Evolutionary conservation across 2,113 vertebrate species (phyloP), one percentile per base, ranked within the genome.

Genomic region (Anguilla japonica): DNA sequence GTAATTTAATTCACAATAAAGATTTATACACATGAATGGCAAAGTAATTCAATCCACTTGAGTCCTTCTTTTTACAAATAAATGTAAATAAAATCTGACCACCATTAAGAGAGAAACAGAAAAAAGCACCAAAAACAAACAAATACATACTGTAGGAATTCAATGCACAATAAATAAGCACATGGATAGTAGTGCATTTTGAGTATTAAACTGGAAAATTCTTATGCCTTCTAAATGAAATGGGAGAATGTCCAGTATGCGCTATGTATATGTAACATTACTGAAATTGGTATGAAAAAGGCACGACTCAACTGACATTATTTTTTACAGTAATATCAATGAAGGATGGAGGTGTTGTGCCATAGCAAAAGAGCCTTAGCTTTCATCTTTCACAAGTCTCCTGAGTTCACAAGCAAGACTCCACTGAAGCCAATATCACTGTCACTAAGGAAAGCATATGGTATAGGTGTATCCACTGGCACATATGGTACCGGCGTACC

Each of bases 401-500:
- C 34, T 41, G 34, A 34, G 39, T 80, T 80, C 5, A 34, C 34
- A 34, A 34, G 13, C 41, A 20, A 43, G 83, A 88, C 60, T 87
- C 84, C 78, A 86, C 71, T 81, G 56, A 81, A 89, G 82, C 87
- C 40, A 39, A 53, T 82, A 78, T 71, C n/a, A 87, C 41, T 78
- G 87, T 84, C 85, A 85, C 56, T 86, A 82, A 79, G 79, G 78
- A 87, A 87, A 75, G 85, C 11, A 53, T 79, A 71, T 83, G 41
- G 57, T 75, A 40, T 56, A 85, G 75, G 29, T 79, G 40, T 79
- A 82, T 29, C 84, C 86, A 34, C 41, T 53, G 29, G 1, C 34
- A 34, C 34, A 34, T 34, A 34, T 34, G 34, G 34, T 34, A 34
- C 34, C 34, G 34, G 34, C 1, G 34, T 34, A 34, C 34, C 34